Base-by-base conservation (phyloP, 2,888 invertebrate genomes). In the Ganaspis brasiliensis region DNA sequence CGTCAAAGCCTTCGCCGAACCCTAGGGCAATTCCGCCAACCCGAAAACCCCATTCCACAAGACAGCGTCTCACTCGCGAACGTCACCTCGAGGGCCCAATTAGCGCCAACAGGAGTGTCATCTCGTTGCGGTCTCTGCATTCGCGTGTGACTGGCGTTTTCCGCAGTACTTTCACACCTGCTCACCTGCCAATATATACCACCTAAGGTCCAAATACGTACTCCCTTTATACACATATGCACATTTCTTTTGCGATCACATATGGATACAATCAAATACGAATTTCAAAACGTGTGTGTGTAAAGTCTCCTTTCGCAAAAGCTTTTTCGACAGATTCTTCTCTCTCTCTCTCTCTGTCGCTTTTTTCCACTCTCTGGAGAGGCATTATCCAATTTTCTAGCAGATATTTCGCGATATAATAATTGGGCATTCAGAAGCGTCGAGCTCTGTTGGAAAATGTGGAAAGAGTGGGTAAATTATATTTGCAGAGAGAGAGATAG, bases 31-130 rank as follows among this genome's bases (percentile, higher is more conserved):
- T 79, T 80, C 76, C 79, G 72, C 21, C 80, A 79, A 79, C 81
- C 81, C 81, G 79, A 84, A 85, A 84, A 82, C 83, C 83, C 81
- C 83, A 73, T 80, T 77, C 74, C 75, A 56, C 74, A 74, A 72
- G 78, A 81, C 74, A 82, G 82, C 80, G 81, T 83, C 83, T 73
- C 67, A 74, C 83, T 81, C 82, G 81, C 79, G 84, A 85, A 88
- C 87, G 88, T 88, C 89, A 90, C 89, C 90, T 91, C 90, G 91
- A 91, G 91, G 91, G 91, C 89, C 91, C 91, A 91, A 91, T 91
- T 91, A 91, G 91, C 88, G 89, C 88, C 88, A 83, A 85, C 87
- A 89, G 87, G 89, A 90, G 90, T 91, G 90, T 90, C 90, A 89
- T 90, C 89, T 89, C 87, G 87, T 83, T 84, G 85, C 87, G 87